phyloP scores from a whole-genome alignment of 1,140 invertebrate genomes.

The Drosophila miranda region DNA sequence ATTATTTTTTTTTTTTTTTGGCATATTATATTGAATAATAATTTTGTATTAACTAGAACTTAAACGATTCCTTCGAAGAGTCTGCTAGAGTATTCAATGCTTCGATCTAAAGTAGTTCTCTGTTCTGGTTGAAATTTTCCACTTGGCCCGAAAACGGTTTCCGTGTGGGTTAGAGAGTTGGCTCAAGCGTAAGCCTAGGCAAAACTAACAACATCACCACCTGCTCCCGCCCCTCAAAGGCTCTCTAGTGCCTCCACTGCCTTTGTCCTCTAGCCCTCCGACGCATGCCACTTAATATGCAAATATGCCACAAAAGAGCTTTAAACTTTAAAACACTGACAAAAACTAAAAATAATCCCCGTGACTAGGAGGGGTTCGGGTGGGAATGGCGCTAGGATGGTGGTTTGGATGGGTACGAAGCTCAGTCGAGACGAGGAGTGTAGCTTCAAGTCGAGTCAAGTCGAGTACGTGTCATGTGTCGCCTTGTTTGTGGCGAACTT shows the following conservation, averaged over 20 bases:
- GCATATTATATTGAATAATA: too few relatives aligned
- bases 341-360: slow-evolving; percentile 55
- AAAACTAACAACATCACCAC: slow-evolving; percentile 65
- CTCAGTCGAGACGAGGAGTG: background rate
- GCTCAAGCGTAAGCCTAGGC: slow-evolving; percentile 65
- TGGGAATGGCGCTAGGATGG: background rate
- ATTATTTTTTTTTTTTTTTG: too few relatives aligned
- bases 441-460: slow-evolving; percentile 37
- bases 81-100: too few relatives aligned
- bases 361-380: background rate
- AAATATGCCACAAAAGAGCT: slow-evolving; percentile 77
- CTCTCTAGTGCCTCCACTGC: slow-evolving; percentile 11
- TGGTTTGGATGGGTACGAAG: background rate
- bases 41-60: too few relatives aligned
- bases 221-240: slow-evolving; percentile 8
- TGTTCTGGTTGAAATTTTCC: slow-evolving; percentile 49
- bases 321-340: slow-evolving; percentile 77
- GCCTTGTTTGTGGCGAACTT: slow-evolving; percentile 74
- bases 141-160: slow-evolving; percentile 34
- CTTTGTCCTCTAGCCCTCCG: slow-evolving; percentile 34
- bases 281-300: slow-evolving; percentile 78
- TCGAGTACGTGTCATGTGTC: slow-evolving; percentile 77
- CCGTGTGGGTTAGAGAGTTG: slow-evolving; percentile 27
- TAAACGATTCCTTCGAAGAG: too few relatives aligned
- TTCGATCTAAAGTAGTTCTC: too few relatives aligned